Base-by-base conservation (phyloP, 2,797 vertebrate genomes). In the Loriculus beryllinus region DNA sequence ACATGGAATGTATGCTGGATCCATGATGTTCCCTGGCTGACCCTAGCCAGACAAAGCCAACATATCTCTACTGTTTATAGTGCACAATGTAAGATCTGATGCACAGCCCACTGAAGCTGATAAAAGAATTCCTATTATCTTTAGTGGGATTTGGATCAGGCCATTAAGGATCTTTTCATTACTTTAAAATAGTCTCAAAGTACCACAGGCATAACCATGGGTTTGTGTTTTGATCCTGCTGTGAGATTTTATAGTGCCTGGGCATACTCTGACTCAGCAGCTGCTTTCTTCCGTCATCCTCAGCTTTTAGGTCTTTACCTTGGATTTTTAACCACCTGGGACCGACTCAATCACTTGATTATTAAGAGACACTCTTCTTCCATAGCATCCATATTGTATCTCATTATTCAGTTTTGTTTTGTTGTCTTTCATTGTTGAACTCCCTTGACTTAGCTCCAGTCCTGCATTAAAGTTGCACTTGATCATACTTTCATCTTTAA, bases 301-400 rank as follows among this genome's bases (percentile, higher is more conserved):
- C 68, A 82, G 91, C 77, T 86, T 88, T 88, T 60, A 79, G 70
- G 82, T 92, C 67, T 86, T 95, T 90, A 74, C 65, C 59, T 92
- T 90, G 87, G 79, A 81, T 86, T 95, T 91, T 83, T 75, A 93
- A 77, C n/a, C 45, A 40, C n/a, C 78, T 52, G 54, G 95, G 96
- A 96, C 96, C 93, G 69, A 97, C 70, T 74, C 72, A 88, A 64
- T 79, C 69, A 96, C 79, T 82, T 85, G 40, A 86, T 88, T 82
- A 79, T 65, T 80, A 90, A 82, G 68, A 84, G 42, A 69, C 23
- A 75, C 89, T 92, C 70, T 93, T 77, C 59, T 81, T 94, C 90
- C 86, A 23, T 48, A 83, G 40, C 75, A 88, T 68, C 60, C 35
- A 3, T 72, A 15, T 77, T 81, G 87, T 82, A 62, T 39, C 49